phyloP scores from a whole-genome alignment of 2,113 vertebrate genomes.

The Caloenas nicobarica region DNA sequence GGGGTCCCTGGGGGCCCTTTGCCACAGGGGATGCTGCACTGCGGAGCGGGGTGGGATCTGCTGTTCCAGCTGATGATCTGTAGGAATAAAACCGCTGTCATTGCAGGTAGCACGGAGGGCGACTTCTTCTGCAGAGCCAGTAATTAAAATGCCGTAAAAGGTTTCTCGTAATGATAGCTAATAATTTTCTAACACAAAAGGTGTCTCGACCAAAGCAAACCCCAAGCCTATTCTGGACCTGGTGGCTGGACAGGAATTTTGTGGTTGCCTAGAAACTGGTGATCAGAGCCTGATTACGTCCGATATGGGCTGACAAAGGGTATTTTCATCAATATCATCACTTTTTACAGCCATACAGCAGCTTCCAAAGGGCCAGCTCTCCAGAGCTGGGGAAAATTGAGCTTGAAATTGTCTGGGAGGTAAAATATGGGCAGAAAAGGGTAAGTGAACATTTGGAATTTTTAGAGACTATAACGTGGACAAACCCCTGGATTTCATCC shows the following conservation, averaged over 20 bases:
- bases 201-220: constrained; percentile 12
- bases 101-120: not conserved
- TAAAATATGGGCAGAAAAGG: not conserved
- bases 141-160: not conserved
- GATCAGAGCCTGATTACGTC: not conserved
- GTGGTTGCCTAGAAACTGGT: constrained; percentile 59
- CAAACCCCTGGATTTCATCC: not conserved
- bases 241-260: constrained; percentile 3
- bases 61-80: not conserved
- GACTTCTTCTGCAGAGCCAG: not conserved
- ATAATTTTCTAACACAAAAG: not conserved
- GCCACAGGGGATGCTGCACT: not conserved
- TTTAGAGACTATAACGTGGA: accelerated
- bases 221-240: not conserved
- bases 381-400: not conserved
- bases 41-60: not conserved
- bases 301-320: constrained; percentile 10
- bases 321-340: not conserved
- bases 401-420: not conserved
- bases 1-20: not conserved
- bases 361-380: not conserved
- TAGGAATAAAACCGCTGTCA: accelerated
- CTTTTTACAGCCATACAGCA: not conserved
- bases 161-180: not conserved
- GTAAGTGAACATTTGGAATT: accelerated